phyloP scores from a whole-genome alignment of 2,888 invertebrate species.

The Ferdinandea cuprea region DNA sequence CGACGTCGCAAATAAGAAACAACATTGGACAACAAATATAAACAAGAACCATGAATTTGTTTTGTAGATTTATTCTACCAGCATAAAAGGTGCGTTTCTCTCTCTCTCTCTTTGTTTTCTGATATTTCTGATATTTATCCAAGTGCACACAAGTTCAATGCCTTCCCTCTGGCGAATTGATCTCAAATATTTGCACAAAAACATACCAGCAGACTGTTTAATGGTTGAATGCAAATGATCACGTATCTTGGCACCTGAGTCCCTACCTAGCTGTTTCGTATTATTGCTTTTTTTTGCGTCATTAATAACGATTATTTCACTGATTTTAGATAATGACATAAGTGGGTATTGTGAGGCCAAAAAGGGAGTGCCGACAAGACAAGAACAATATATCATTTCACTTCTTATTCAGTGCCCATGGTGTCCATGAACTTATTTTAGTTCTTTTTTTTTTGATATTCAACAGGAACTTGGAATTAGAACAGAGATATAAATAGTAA shows the following conservation, averaged over 20 bases:
- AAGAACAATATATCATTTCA: conserved; percentile 58
- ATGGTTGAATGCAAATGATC: conserved; percentile 64
- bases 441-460: conserved; percentile 26
- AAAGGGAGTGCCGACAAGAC: conserved; percentile 57
- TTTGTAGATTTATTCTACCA: conserved; percentile 42
- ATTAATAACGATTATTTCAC: conserved; percentile 44
- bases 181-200: conserved; percentile 65
- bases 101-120: background rate
- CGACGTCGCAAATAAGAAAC: conserved; percentile 16
- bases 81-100: conserved; percentile 66
- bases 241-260: conserved; percentile 39
- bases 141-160: conserved; percentile 71
- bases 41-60: conserved; percentile 11
- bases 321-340: conserved; percentile 65
- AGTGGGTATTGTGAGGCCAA: conserved; percentile 41
- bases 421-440: conserved; percentile 60
- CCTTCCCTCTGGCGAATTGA: conserved; percentile 50
- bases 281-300: background rate
- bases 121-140: conserved; percentile 43
- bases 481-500: conserved; percentile 23
- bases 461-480: conserved; percentile 38
- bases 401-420: conserved; percentile 13
- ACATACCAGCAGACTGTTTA: conserved; percentile 28
- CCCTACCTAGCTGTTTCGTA: background rate
- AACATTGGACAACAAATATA: conserved; percentile 16